Base-by-base conservation (phyloP, 53 echinoderm and acorn worm genomes). In the Zoroaster sp. region DNA sequence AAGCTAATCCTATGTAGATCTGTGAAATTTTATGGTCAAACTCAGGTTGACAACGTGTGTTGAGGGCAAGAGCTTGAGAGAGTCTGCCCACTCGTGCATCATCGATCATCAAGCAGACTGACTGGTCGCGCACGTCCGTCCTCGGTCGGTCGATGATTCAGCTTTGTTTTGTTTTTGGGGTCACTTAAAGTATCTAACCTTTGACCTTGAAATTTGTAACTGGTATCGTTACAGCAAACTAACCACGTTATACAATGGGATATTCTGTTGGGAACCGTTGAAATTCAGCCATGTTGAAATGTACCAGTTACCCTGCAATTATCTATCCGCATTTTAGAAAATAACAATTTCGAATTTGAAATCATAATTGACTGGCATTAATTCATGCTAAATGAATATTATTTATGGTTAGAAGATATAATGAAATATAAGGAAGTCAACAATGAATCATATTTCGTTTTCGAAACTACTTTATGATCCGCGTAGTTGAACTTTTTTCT, bases 101-200 rank as follows among this genome's bases (percentile, higher is more conserved):
- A n/a, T n/a, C n/a, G n/a, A n/a, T n/a, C n/a, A n/a, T n/a, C n/a
- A n/a, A n/a, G n/a, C n/a, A n/a, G n/a, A n/a, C n/a, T n/a, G n/a
- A n/a, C n/a, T n/a, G n/a, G n/a, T n/a, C n/a, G n/a, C n/a, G n/a
- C n/a, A n/a, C n/a, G n/a, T n/a, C n/a, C n/a, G n/a, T n/a, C n/a
- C n/a, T n/a, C n/a, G n/a, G n/a, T n/a, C n/a, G n/a, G n/a, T n/a
- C n/a, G n/a, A n/a, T n/a, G n/a, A n/a, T n/a, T 55, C 78, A 53
- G 54, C 59, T 78, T 78, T 78, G 78, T 78, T 78, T 78, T 78
- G 78, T 78, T 78, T 78, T 78, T 78, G 28, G 55, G 53, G 78
- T 78, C 78, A 78, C 54, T 36, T 53, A 20, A 35, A 78, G 78
- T 78, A 39, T 37, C 78, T 78, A 20, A 78, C 78, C 78, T 78